phyloP scores from a whole-genome alignment of 2,888 invertebrate species.

The Sphecodes monilicornis region DNA sequence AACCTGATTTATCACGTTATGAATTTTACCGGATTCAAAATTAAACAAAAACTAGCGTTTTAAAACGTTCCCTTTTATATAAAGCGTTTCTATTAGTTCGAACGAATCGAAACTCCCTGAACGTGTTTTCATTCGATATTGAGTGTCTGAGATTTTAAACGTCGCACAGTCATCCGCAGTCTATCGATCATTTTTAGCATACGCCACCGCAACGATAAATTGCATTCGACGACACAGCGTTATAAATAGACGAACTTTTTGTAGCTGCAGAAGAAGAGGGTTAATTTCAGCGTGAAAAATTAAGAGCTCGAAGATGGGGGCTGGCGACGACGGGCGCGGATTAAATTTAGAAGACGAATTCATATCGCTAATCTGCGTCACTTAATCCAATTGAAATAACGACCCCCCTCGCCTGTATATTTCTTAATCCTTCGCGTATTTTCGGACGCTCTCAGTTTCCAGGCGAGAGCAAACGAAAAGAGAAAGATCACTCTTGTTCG shows the following conservation, averaged over 20 bases:
- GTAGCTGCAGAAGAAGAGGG: not conserved
- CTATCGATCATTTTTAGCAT: not conserved
- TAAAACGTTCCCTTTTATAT: too few relatives aligned
- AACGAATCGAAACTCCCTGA: too few relatives aligned
- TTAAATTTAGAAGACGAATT: slow-evolving; percentile 68
- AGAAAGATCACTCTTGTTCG: not conserved
- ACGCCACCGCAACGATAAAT: not conserved
- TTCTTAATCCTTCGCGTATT: slow-evolving; percentile 25
- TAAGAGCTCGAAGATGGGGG: slow-evolving; percentile 16
- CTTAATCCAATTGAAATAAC: slow-evolving; percentile 66
- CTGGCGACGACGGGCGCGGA: slow-evolving; percentile 19
- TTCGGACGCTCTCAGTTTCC: not conserved
- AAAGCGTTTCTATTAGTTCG: too few relatives aligned
- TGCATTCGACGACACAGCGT: not conserved
- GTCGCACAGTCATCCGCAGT: not conserved
- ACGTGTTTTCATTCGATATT: not conserved
- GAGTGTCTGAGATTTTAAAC: not conserved
- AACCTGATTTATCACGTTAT: not conserved
- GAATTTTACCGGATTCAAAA: not conserved
- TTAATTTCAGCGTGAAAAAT: slow-evolving; percentile 37
- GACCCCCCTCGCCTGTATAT: not conserved
- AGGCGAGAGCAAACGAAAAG: not conserved
- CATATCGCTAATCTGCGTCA: slow-evolving; percentile 67
- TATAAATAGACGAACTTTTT: not conserved
- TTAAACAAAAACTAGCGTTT: not conserved